Base-by-base conservation (phyloP, 2,888 invertebrate genomes). In the Blera fallax region DNA sequence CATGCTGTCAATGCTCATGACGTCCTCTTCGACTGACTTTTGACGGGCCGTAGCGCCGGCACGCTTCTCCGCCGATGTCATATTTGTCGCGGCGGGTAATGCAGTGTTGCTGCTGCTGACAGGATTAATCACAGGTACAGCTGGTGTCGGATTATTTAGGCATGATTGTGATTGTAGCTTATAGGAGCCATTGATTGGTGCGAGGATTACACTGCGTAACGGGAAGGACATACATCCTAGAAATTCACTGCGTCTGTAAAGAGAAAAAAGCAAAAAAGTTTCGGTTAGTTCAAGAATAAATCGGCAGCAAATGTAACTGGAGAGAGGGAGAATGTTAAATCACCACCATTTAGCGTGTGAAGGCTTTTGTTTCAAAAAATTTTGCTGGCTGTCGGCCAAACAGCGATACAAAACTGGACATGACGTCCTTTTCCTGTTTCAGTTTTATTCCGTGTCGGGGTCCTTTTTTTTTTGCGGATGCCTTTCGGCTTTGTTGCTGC, bases 211-310 rank as follows among this genome's bases (percentile, higher is more conserved):
- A 94, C 96, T 95, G 93, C 95, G 95, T 89, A 98, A 94, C 89
- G 97, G 96, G 93, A 98, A 97, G 92, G 97, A 97, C 95, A 97
- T 96, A 93, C 97, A 98, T 94, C 98, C 98, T 93, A 98, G 94
- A 93, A 98, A 96, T 93, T 98, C 97, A 94, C 97, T 98, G 93
- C 96, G 95, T 94, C 97, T 98, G 95, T 14, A 95, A 96, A 92
- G 93, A 79, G 18, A 64, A 64, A 4, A 74, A 56, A n/a, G n/a
- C 0, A 16, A 54, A 18, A 18, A 10, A 21, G 5, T 5, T 4
- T 48, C 8, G 5, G 48, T 67, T 77, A 67, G 67, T 58, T 67
- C 50, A 52, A 50, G 52, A 32, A 52, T 52, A 24, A 37, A 60
- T 27, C 3, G 6, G 18, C 8, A 27, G 10, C 14, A 16, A 14